Base-by-base conservation (phyloP, 2,888 invertebrate genomes). In the Venusia cambrica region DNA sequence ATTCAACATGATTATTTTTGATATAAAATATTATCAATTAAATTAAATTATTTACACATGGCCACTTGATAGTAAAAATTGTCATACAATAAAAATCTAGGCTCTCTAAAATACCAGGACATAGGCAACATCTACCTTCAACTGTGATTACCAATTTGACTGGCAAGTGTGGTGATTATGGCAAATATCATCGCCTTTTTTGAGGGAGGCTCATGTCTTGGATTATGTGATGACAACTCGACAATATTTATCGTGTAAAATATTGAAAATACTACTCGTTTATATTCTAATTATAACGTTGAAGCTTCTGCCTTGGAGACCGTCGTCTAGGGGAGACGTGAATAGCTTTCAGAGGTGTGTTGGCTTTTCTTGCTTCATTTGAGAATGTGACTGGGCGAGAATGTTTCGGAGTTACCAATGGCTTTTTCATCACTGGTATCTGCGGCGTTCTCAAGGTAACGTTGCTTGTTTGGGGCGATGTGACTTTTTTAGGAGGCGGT, bases 351-450 rank as follows among this genome's bases (percentile, higher is more conserved):
- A 92, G 62, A 0, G 92, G 92, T 0, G 92, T 92, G 48, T 88
- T 87, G 5, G 72, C 69, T 55, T 85, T 88, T 42, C 88, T 89
- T 4, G 71, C 51, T 12, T 85, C 81, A 14, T 63, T 66, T 28
- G 63, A 63, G 4, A 70, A 53, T 15, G 71, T 65, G 4, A 89
- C 88, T 0, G 90, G 79, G 15, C 87, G 69, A 6, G 90, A 66
- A 42, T 78, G 80, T 54, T 89, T 89, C 0, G 91, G 89, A 2
- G 91, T 78, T 38, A 84, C 84, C 12, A 92, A 68, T 4, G 90
- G 75, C 58, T 89, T 90, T 53, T 90, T 92, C 46, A 92, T 83
- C 25, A 88, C 83, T 2, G 92, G 92, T 33, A 74, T 68, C 48
- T 76, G 77, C 9, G 76, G 74, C 1, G 74, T 73, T 45, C 69